A percentile compares a stretch with the other conserved stretches of the same genome.
Evolutionary conservation across 2,888 invertebrate species (phyloP).

Genomic region (Drosophila paramelanica): DNA sequence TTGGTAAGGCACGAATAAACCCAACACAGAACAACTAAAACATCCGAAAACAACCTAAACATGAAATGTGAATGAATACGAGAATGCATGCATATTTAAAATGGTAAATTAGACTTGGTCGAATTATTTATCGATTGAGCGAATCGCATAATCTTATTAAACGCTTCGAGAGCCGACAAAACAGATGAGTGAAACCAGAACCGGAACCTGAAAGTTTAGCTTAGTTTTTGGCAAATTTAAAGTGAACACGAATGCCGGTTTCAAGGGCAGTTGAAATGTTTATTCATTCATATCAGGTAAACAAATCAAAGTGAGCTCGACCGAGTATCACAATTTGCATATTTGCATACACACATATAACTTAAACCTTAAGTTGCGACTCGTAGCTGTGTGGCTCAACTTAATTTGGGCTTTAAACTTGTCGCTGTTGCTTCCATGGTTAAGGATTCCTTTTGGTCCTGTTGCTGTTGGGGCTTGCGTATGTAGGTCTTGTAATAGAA

Average conservation of each 20-base stretch:
- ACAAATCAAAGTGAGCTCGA: constrained; percentile 28
- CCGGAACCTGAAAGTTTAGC: neutral
- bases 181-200: neutral
- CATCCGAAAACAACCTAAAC: constrained; percentile 11
- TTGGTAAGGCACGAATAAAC: constrained; percentile 60
- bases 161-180: neutral
- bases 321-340: constrained; percentile 43
- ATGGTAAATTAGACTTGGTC: constrained; percentile 18
- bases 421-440: neutral
- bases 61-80: neutral
- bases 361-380: constrained; percentile 32
- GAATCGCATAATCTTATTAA: constrained; percentile 10
- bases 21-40: constrained; percentile 17
- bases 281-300: constrained; percentile 65
- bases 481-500: constrained; percentile 83
- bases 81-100: constrained; percentile 16
- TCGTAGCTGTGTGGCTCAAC: constrained; percentile 33
- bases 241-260: constrained; percentile 20
- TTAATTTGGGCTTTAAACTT: constrained; percentile 37
- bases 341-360: constrained; percentile 33
- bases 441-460: neutral
- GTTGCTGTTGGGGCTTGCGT: constrained; percentile 25
- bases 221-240: constrained; percentile 38
- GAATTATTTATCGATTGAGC: constrained; percentile 31
- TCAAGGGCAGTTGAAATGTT: constrained; percentile 51